Evolutionary conservation across 2,888 invertebrate genomes (phyloP).

Genomic region (Dione juno): DNA sequence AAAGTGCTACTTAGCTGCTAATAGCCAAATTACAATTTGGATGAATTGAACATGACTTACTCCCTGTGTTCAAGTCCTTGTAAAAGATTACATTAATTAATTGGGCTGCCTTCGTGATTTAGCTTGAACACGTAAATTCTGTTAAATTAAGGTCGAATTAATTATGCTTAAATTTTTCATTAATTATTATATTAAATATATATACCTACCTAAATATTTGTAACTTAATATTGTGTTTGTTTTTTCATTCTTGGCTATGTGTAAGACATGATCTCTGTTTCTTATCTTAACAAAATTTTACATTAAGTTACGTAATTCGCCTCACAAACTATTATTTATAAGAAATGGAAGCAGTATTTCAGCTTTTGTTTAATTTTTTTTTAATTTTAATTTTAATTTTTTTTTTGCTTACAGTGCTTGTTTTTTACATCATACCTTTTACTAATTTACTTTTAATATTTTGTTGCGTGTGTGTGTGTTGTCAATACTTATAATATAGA

Average conservation of each 20-base stretch:
- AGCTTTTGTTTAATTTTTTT: no score
- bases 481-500: no score
- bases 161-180: constrained; percentile 12
- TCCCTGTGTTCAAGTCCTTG: constrained; percentile 46
- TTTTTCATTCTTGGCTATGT: neutral
- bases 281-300: neutral
- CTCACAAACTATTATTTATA: no score
- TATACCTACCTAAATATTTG: neutral
- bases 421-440: no score
- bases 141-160: constrained; percentile 24
- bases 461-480: no score
- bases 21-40: constrained; percentile 28
- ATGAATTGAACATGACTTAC: constrained; percentile 47
- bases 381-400: no score
- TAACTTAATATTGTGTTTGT: neutral
- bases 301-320: neutral
- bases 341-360: no score
- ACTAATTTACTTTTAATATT: no score
- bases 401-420: no score
- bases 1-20: constrained; percentile 5
- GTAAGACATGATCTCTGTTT: neutral
- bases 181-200: constrained; percentile 10
- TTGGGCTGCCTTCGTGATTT: constrained; percentile 40
- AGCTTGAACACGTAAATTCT: constrained; percentile 29
- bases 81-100: constrained; percentile 48